Percentiles rank a stretch among this genome's conserved stretches.
Evolutionary conservation across 2,797 vertebrate species (phyloP).

Genomic region (Malacoctenus gilli): DNA sequence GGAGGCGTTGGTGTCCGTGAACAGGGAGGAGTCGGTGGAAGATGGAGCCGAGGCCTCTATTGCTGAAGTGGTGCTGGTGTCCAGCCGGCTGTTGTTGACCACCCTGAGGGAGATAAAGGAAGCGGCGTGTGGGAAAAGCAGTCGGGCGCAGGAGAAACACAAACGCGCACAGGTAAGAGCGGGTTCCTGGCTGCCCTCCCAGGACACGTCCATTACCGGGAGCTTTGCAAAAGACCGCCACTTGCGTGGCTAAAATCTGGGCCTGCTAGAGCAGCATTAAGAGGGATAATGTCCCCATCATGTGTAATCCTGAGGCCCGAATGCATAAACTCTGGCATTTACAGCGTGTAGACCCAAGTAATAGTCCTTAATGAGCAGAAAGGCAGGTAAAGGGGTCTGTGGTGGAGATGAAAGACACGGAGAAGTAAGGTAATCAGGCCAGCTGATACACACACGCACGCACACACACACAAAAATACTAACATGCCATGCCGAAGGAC

Average conservation of each 20-base stretch:
- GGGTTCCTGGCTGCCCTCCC: too few species aligned
- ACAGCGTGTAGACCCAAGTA: background rate
- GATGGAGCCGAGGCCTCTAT: constrained; percentile 66
- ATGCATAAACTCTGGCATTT: background rate
- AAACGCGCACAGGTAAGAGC: too few species aligned
- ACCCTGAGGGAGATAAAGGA: constrained; percentile 62
- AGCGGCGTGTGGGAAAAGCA: background rate
- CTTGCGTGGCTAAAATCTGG: too few species aligned
- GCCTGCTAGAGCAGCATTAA: background rate
- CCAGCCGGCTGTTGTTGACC: constrained; percentile 68
- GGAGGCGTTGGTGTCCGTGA: constrained; percentile 66
- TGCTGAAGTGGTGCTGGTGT: constrained; percentile 66
- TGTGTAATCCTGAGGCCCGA: background rate
- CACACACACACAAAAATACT: constrained; percentile 66
- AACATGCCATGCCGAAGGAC: constrained; percentile 97
- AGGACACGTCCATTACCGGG: too few species aligned
- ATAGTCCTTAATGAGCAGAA: background rate
- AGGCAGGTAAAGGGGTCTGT: constrained; percentile 1
- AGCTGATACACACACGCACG: background rate
- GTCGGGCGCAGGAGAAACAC: background rate
- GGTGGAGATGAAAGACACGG: constrained; percentile 5
- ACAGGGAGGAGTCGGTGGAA: constrained; percentile 60
- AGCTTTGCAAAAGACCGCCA: too few species aligned
- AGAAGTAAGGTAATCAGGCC: background rate
- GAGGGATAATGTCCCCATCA: background rate